Conservation (phyloP, 2,888 invertebrate genomes). For the Cotesia congregata region DNA sequence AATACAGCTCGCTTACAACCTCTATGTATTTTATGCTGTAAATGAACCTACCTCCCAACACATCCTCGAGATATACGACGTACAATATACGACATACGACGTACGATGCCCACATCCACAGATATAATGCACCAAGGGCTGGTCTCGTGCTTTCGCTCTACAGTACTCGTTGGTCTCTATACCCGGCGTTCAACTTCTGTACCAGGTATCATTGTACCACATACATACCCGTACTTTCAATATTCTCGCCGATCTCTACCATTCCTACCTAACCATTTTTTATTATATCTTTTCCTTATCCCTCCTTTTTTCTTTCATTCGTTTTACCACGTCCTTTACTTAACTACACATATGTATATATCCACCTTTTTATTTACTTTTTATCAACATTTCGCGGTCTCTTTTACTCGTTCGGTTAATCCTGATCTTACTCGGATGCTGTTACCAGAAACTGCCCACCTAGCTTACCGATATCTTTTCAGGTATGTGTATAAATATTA, state of each 20-base stretch:
- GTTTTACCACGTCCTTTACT: slow-evolving; percentile 19
- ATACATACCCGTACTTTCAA: neutral
- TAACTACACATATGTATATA: neutral
- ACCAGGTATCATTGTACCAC: neutral
- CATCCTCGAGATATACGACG: slow-evolving; percentile 12
- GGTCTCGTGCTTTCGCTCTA: slow-evolving; percentile 16
- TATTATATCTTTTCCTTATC: slow-evolving; percentile 21
- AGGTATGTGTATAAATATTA: neutral
- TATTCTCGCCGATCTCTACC: neutral
- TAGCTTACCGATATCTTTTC: slow-evolving; percentile 40
- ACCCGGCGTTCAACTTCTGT: neutral
- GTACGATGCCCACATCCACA: neutral
- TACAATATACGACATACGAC: neutral
- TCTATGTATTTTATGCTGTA: neutral
- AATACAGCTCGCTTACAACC: neutral
- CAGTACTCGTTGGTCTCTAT: neutral
- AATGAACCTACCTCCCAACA: neutral
- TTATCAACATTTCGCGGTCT: slow-evolving; percentile 39
- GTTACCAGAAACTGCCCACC: slow-evolving; percentile 68
- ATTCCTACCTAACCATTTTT: slow-evolving; percentile 1
- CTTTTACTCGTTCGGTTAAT: slow-evolving; percentile 54
- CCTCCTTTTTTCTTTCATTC: neutral
- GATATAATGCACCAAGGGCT: slow-evolving; percentile 2
- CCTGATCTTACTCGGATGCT: slow-evolving; percentile 52
- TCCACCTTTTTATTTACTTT: neutral